These are phyloP conservation scores for Sesia apiformis DNA, from an alignment of 2,888 invertebrate species.

Conservation along the genomic window DNA sequence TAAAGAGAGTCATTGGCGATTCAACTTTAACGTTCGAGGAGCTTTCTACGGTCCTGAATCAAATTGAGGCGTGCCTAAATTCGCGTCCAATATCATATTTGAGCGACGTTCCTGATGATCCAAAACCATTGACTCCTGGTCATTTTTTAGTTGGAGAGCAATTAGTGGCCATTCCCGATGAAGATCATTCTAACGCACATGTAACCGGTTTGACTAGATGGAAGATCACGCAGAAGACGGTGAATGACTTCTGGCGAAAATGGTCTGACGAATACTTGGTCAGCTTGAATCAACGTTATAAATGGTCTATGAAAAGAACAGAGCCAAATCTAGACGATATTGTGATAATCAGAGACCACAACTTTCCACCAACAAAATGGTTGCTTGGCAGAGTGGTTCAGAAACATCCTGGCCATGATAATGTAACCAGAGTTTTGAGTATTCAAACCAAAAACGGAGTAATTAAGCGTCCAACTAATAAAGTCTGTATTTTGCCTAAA, in stretches of 20 bases:
- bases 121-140: not conserved
- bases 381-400: not conserved
- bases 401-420: too few species aligned
- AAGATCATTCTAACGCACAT: too few species aligned
- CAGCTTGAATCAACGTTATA: conserved; percentile 1
- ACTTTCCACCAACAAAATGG: not conserved
- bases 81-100: not conserved
- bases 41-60: not conserved
- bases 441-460: too few species aligned
- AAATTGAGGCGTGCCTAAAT: conserved; percentile 1
- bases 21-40: not conserved
- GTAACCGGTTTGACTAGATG: too few species aligned
- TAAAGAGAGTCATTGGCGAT: not conserved
- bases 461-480: too few species aligned
- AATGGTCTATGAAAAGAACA: not conserved
- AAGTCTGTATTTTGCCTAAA: too few species aligned
- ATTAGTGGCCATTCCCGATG: not conserved
- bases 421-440: too few species aligned
- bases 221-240: too few species aligned
- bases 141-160: not conserved
- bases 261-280: too few species aligned
- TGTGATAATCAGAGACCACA: conserved; percentile 1
- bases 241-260: too few species aligned
- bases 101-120: not conserved
- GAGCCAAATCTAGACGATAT: not conserved